Base-by-base conservation (phyloP, 2,888 invertebrate species). In the Nemotelus nigrinus region DNA sequence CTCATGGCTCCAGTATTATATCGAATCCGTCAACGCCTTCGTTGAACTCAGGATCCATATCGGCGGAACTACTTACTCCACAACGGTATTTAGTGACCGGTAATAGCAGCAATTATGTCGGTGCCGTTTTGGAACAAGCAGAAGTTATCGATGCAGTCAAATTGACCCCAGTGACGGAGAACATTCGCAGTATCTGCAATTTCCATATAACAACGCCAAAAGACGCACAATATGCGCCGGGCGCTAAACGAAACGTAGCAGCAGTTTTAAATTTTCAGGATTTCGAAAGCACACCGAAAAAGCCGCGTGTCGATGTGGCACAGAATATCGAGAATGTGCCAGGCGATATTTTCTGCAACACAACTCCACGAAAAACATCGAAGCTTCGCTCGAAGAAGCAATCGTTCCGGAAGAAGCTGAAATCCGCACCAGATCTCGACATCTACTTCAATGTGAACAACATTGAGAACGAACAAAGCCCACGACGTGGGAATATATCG, bases 151-250 rank as follows among this genome's bases (percentile, higher is more conserved):
- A 72, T 10, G 8, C 57, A 44, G 41, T 53, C 2, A 80, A 77
- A 64, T 72, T 80, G 10, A 80, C 80, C 0, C 80, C 80, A 78
- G 78, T 79, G 4, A 80, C 80, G 7, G 68, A 78, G 76, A 80
- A 80, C 63, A 79, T 79, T 7, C 68, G 68, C 5, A 79, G 77
- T 53, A 79, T 80, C 6, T 68, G 39, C 39, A 70, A 76, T 43
- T 78, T 80, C 48, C 80, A 80, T 53, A 78, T 80, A 53, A 79
- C 80, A 74, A 80, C 80, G 60, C 80, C 80, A 60, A 79, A 77
- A 77, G 71, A 75, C 43, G 48, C 77, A 7, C 53, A 71, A 44
- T 53, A 67, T 10, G 44, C 39, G n/a, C 44, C 44, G 2, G 77
- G 77, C 6, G 47, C 43, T 8, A 79, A 79, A 47, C 53, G 79